Evolutionary conservation across 1,140 invertebrate genomes (phyloP), one percentile per base, ranked within the genome.

Genomic region (Conus ventricosus): DNA sequence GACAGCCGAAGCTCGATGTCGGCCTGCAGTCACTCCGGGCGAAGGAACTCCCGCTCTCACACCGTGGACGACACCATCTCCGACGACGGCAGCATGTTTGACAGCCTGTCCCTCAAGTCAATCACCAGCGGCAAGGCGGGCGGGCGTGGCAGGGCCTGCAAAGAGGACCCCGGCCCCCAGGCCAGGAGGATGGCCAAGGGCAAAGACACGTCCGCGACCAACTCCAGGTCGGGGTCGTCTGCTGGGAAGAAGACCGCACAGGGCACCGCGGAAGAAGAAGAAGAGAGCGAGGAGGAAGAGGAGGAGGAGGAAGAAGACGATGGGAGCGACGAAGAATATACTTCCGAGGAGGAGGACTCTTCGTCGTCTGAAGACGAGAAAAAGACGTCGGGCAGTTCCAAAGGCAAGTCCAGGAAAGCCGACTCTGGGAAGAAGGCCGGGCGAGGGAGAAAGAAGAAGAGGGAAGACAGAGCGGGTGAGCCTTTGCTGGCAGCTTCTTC

Each of bases 271-370:
- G 15, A 51, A 67, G 87, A 53, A 10, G 63, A 55, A 67, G 84
- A 86, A 13, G 54, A 86, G 27, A 76, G 82, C 54, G 81, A 87
- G 25, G 84, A 89, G 27, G 89, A 89, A 60, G 80, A 87, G 63
- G 87, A 90, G 25, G 90, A 80, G 13, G 89, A 60, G 5, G 57
- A 60, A 11, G 57, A 60, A 15, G 57, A 60, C 57, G 57, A 60
- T 8, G 57, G 15, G 8, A 60, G 57, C 15, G 57, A 87, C 1
- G 85, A 87, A 5, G 82, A 89, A 6, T 53, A 75, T 25, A 87
- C 87, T 51, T 85, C 89, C n/a, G 89, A 91, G 53, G 91, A 91
- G 55, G 84, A 90, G 89, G 89, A 90, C 27, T 84, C 85, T 57
- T 89, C 90, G 80, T 60, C 90, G 60, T 55, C 87, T 87, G 84